These are phyloP conservation scores for Oasisia sp. DNA, from an alignment of 2,888 invertebrate genomes.

Conservation along the genomic window DNA sequence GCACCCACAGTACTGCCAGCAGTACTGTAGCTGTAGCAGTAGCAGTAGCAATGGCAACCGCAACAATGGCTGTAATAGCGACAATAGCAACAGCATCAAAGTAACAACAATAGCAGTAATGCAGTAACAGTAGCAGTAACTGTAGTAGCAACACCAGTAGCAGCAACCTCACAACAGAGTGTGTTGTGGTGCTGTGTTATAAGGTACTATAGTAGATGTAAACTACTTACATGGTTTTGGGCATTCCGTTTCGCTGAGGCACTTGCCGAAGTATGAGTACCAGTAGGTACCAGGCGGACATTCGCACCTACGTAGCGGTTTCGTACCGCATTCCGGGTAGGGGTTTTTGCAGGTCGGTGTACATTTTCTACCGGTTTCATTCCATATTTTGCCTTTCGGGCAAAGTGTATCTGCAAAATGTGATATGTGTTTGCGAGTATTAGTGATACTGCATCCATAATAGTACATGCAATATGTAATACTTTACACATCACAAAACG, in stretches of 20 bases:
- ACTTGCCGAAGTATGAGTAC: not conserved
- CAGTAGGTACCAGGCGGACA: not conserved
- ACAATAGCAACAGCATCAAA: no score
- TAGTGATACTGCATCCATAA: no score
- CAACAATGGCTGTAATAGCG: not conserved
- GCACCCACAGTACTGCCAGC: no score
- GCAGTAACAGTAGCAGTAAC: no score
- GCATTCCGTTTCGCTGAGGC: not conserved
- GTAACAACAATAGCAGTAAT: no score
- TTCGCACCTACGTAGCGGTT: not conserved
- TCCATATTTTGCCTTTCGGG: not conserved
- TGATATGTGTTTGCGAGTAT: no score
- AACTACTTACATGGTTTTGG: not conserved
- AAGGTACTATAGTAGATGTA: no score
- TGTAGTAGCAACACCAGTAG: no score
- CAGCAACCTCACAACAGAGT: no score
- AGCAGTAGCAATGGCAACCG: not conserved
- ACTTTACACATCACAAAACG: no score
- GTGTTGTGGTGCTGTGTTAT: no score
- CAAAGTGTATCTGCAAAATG: not conserved
- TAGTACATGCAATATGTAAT: no score
- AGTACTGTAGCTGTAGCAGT: not conserved
- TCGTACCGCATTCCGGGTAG: not conserved
- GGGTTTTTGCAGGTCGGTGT: not conserved
- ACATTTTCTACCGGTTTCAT: not conserved